These are phyloP conservation scores for Diglossa cyanea DNA, from an alignment of 2,797 vertebrate genomes.

Conservation along the genomic window DNA sequence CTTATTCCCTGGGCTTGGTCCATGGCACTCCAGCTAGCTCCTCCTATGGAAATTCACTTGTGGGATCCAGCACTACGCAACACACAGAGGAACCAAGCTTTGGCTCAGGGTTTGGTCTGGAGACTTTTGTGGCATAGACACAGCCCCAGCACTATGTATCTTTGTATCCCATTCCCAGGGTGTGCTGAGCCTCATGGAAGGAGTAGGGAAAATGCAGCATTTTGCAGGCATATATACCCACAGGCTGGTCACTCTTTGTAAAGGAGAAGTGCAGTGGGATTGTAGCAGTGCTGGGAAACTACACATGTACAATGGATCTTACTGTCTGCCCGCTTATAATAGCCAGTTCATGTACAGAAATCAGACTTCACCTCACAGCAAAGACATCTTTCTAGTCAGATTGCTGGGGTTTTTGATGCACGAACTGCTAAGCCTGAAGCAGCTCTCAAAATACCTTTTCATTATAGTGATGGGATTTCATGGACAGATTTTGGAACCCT, in stretches of 20 bases:
- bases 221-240: background rate
- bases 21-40: background rate
- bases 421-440: background rate
- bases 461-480: background rate
- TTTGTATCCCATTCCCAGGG: background rate
- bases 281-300: background rate
- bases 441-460: background rate
- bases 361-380: background rate
- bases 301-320: background rate
- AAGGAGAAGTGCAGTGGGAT: background rate
- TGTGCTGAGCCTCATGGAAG: rapidly evolving
- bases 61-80: background rate
- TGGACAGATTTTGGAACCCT: background rate
- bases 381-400: background rate
- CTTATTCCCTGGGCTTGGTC: background rate
- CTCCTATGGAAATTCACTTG: background rate
- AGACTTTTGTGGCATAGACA: background rate
- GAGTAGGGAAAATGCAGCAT: background rate
- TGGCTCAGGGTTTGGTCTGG: background rate
- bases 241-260: background rate
- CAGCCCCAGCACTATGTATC: rapidly evolving
- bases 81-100: background rate
- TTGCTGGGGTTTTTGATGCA: background rate
- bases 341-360: background rate
- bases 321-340: background rate